Percentiles rank a stretch among this genome's conserved stretches.
Evolutionary conservation across 2,888 invertebrate genomes (phyloP).

Genomic region (Pristionchus exspectatus): DNA sequence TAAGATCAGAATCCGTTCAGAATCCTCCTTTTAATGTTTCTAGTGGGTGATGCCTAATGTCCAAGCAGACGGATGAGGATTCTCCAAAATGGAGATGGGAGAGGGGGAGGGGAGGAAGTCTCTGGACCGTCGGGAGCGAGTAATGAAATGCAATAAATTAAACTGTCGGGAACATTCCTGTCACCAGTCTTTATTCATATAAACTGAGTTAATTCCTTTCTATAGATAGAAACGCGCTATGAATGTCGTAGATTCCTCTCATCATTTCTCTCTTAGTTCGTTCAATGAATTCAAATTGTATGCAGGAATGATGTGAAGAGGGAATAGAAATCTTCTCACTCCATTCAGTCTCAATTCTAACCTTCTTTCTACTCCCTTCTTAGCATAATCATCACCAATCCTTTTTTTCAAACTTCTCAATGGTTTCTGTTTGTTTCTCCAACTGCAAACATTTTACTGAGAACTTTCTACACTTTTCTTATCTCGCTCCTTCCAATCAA

Average conservation of each 20-base stretch:
- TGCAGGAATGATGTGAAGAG: neutral
- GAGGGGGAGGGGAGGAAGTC: no score
- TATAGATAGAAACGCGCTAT: neutral
- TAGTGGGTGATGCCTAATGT: no score
- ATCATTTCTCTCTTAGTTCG: neutral
- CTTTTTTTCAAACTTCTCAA: neutral
- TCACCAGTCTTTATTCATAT: neutral
- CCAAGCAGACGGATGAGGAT: no score
- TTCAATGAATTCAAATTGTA: conserved; percentile 3
- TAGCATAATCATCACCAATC: neutral
- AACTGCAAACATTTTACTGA: neutral
- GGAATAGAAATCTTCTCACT: neutral
- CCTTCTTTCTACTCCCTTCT: neutral
- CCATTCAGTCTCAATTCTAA: neutral
- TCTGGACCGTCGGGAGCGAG: neutral
- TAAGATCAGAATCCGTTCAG: no score
- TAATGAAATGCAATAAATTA: neutral
- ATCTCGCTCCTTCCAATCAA: neutral
- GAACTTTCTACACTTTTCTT: neutral
- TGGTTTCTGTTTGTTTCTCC: neutral
- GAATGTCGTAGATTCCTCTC: neutral
- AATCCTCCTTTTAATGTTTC: no score
- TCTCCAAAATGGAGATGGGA: no score
- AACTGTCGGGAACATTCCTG: neutral
- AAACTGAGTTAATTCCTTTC: neutral